Evolutionary conservation across 2,113 vertebrate species (phyloP), one percentile per base, ranked within the genome.

Genomic region (Sceloporus tristichus): DNA sequence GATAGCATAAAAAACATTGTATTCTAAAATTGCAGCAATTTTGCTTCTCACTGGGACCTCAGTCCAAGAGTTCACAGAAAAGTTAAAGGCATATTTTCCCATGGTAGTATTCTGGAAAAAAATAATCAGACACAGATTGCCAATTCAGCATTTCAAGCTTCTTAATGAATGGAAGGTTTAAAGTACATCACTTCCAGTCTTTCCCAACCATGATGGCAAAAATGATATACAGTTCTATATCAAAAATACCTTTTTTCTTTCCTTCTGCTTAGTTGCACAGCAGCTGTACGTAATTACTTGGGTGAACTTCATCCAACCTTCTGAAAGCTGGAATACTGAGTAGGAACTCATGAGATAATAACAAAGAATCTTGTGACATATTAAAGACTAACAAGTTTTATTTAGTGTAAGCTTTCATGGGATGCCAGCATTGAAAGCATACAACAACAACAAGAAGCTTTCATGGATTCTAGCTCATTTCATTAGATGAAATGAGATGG

Each of bases 111-210:
- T 62, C 23, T 59, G 71, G 21, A 82, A 82, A 34, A 38, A 53
- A 75, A 14, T 62, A 62, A 48, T 74, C 16, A 62, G 42, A 48
- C 42, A 48, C 2, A 48, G 42, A 1, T 86, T 70, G 40, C 38
- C 70, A 82, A 34, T 53, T 82, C 68, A 48, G 56, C 48, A 87
- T 65, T 16, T 59, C 25, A 87, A 75, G 54, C 54, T n/a, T 71
- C 48, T 74, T 40, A 27, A 38, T 53, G 40, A 66, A 19, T 34
- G 65, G 56, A 73, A 87, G 3, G 40, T 81, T 81, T 10, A 34
- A 65, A 65, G 70, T 38, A 82, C 74, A 21, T 82, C 38, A 82
- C 27, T 87, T 82, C 54, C 29, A 68, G 23, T 19, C 9, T n/a
- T 75, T n/a, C n/a, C 40, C 19, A 65, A 75, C 71, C 79, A 82